These are phyloP conservation scores for human DNA, from an alignment of 2,113 vertebrate genomes.

Conservation along the genomic window DNA sequence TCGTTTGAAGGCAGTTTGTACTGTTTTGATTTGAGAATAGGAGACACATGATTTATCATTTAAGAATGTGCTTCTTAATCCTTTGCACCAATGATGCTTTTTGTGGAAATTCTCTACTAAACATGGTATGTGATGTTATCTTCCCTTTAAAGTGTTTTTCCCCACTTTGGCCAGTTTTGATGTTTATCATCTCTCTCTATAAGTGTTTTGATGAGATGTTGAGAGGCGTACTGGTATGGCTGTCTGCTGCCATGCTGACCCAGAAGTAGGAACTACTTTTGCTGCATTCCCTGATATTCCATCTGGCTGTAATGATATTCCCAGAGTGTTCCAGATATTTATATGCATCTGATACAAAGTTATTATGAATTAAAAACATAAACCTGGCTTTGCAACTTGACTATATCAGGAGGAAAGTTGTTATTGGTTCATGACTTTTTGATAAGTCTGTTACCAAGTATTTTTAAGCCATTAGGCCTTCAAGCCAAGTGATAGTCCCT, in stretches of 20 bases:
- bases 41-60: not conserved
- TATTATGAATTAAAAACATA: constrained; percentile 49
- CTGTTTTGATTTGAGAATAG: constrained; percentile 23
- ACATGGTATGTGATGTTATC: not conserved
- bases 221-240: not conserved
- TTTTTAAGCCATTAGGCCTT: constrained; percentile 18
- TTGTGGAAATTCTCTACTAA: not conserved
- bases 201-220: constrained; percentile 12
- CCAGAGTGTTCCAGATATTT: constrained; percentile 31
- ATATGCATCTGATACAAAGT: constrained; percentile 34
- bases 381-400: constrained; percentile 23
- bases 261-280: constrained; percentile 15
- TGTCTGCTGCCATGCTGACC: constrained; percentile 13
- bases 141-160: not conserved
- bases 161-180: not conserved
- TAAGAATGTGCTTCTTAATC: constrained; percentile 23
- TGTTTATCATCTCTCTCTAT: constrained; percentile 5
- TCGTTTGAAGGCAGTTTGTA: not conserved
- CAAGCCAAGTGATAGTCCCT: constrained; percentile 3
- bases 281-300: not conserved
- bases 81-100: constrained; percentile 9
- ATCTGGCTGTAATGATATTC: constrained; percentile 49
- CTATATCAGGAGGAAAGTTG: not conserved
- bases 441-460: constrained; percentile 14
- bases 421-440: constrained; percentile 30